Evolutionary conservation across 2,797 vertebrate genomes (phyloP).

Genomic region (Hephaestus fuliginosus): DNA sequence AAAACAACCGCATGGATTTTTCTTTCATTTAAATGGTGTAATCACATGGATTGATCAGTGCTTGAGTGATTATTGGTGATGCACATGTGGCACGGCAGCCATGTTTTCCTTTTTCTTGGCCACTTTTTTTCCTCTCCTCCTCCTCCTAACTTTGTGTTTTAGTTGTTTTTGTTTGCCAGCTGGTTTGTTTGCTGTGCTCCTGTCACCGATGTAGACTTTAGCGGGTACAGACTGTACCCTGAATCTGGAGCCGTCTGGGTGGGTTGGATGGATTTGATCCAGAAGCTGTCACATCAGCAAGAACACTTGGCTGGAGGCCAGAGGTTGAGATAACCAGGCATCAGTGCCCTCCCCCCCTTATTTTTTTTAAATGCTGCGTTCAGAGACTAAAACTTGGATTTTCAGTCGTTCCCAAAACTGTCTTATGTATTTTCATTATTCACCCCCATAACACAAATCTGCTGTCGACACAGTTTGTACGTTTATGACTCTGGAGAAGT

Average conservation of each 20-base stretch:
- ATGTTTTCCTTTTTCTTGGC: too few relatives aligned
- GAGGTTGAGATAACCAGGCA: slow-evolving; percentile 22
- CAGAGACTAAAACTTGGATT: neutral
- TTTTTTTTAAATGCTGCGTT: neutral
- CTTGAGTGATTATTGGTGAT: neutral
- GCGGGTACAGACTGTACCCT: slow-evolving; percentile 36
- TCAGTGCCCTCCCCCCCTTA: neutral
- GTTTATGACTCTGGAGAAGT: neutral
- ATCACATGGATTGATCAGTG: neutral
- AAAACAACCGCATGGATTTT: fast-evolving
- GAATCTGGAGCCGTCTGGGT: slow-evolving; percentile 22
- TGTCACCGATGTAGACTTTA: slow-evolving; percentile 28
- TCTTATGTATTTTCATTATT: too few relatives aligned
- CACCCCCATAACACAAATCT: neutral
- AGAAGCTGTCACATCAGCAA: slow-evolving; percentile 63
- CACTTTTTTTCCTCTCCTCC: too few relatives aligned
- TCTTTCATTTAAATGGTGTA: neutral
- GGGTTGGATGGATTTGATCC: slow-evolving; percentile 42
- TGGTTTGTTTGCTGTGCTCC: slow-evolving; percentile 36
- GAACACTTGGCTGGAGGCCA: slow-evolving; percentile 35
- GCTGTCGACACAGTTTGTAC: neutral
- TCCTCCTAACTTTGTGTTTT: too few relatives aligned
- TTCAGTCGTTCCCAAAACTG: too few relatives aligned
- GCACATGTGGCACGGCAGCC: neutral
- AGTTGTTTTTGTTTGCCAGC: slow-evolving; percentile 22